Evolutionary conservation across 2,888 invertebrate genomes (phyloP).

Genomic region (Masnerella sp.): DNA sequence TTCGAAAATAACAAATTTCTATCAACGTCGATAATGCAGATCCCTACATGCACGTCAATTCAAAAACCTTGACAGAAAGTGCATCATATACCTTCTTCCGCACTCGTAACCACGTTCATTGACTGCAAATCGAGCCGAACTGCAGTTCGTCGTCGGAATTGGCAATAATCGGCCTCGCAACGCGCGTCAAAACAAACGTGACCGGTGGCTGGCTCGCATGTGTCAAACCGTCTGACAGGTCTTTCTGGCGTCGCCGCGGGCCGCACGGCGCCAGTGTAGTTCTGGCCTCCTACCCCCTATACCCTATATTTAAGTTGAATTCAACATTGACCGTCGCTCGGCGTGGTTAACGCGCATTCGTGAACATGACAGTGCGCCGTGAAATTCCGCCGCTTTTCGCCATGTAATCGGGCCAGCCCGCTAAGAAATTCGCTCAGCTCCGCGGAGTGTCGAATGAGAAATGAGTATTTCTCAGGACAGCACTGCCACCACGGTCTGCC

Average conservation of each 20-base stretch:
- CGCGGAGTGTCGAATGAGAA: slow-evolving; percentile 51
- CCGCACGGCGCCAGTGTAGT: slow-evolving; percentile 53
- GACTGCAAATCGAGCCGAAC: no score
- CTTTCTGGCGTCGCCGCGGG: slow-evolving; percentile 19
- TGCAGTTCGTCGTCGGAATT: no score
- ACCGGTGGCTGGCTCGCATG: background rate
- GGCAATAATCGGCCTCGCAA: no score
- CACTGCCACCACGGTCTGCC: slow-evolving; percentile 83
- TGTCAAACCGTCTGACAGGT: background rate
- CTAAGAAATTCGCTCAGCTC: no score
- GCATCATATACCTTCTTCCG: no score
- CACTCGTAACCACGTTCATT: no score
- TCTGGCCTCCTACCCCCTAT: slow-evolving; percentile 64
- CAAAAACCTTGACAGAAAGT: no score
- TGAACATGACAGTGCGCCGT: slow-evolving; percentile 64
- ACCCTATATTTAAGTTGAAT: slow-evolving; percentile 72
- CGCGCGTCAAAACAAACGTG: slow-evolving; percentile 10
- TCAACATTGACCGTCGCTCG: slow-evolving; percentile 73
- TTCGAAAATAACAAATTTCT: no score
- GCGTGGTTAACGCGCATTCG: slow-evolving; percentile 66
- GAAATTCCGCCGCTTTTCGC: slow-evolving; percentile 55
- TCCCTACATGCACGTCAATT: no score
- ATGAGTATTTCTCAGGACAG: slow-evolving; percentile 76
- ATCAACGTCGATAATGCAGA: no score
- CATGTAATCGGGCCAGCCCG: slow-evolving; percentile 50